Conservation (phyloP, 2,888 invertebrate genomes). For the Balanococcus diminutus region DNA sequence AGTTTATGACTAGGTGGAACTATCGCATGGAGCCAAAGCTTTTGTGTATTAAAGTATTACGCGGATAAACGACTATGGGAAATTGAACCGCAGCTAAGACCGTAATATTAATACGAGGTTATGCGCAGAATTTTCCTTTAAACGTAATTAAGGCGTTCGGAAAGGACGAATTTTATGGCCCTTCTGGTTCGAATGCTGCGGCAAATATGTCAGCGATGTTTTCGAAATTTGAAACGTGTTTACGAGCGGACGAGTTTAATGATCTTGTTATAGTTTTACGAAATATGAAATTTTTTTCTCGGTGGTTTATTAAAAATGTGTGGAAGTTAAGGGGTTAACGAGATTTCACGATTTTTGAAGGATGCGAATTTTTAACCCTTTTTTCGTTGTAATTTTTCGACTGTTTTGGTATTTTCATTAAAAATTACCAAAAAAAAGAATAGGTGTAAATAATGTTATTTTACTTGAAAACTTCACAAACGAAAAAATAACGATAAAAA, state of each 20-base stretch:
- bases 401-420: too few relatives aligned
- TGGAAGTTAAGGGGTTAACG: too few relatives aligned
- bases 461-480: too few relatives aligned
- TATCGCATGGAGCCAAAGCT: background rate
- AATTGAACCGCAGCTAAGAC: background rate
- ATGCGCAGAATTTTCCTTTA: background rate
- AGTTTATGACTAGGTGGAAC: background rate
- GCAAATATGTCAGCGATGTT: background rate
- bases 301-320: too few relatives aligned
- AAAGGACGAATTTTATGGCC: background rate
- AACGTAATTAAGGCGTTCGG: background rate
- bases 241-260: background rate
- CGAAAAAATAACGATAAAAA: too few relatives aligned
- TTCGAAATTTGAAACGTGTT: background rate
- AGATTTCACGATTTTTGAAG: too few relatives aligned
- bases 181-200: background rate
- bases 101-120: slow-evolving; percentile 1
- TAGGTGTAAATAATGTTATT: too few relatives aligned
- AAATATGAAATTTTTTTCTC: too few relatives aligned
- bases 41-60: background rate
- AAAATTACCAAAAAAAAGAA: too few relatives aligned
- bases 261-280: too few relatives aligned
- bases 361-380: too few relatives aligned
- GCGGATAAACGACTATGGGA: background rate
- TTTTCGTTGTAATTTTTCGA: too few relatives aligned